Percentiles rank a stretch among this genome's conserved stretches.
Conservation (phyloP, 2,113 vertebrate species). For the Bufo gargarizans region DNA sequence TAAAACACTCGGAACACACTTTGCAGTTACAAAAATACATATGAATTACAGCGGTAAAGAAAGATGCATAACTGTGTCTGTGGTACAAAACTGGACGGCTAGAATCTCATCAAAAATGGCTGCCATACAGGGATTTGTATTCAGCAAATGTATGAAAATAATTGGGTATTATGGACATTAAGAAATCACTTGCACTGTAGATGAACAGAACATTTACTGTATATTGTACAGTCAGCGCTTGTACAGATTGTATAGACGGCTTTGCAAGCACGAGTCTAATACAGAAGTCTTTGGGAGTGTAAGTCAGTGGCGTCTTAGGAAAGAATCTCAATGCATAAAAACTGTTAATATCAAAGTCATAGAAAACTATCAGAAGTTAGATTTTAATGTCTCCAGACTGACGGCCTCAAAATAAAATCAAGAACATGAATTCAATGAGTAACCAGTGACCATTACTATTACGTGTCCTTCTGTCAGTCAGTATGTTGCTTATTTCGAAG, state of each 20-base stretch:
- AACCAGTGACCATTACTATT: not conserved
- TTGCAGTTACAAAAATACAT: not conserved
- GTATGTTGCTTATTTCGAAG: not conserved
- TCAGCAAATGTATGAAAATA: not conserved
- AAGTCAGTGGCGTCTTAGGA: not conserved
- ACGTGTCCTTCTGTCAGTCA: not conserved
- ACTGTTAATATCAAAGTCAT: not conserved
- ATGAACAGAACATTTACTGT: not conserved
- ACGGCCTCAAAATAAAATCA: not conserved
- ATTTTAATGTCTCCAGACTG: not conserved
- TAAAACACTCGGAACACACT: too few species aligned
- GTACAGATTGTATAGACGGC: not conserved
- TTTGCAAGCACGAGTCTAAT: not conserved
- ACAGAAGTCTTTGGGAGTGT: not conserved
- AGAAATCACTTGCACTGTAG: not conserved
- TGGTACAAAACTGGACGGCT: not conserved
- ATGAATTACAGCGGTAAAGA: not conserved
- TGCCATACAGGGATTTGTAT: not conserved
- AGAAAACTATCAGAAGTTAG: not conserved
- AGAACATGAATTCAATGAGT: not conserved
- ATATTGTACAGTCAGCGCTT: not conserved
- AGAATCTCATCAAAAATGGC: not conserved
- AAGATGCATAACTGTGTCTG: not conserved
- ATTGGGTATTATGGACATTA: not conserved
- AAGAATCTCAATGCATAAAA: not conserved